These are phyloP conservation scores for Tricholauxania praeusta DNA, from an alignment of 2,888 invertebrate species.

Conservation along the genomic window DNA sequence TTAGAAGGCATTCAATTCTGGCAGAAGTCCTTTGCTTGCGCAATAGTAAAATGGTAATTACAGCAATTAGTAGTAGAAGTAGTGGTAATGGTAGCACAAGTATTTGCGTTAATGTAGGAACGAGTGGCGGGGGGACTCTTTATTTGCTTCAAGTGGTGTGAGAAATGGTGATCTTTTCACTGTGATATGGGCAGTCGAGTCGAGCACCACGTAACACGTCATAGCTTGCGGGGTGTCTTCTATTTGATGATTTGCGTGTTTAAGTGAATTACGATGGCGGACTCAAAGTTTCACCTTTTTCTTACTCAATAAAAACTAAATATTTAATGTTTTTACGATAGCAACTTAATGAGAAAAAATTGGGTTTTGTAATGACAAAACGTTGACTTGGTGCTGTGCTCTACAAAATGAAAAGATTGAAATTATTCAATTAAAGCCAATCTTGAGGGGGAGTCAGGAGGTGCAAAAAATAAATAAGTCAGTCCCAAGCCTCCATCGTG, in stretches of 20 bases:
- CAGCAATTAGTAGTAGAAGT: slow-evolving; percentile 41
- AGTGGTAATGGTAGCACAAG: slow-evolving; percentile 1
- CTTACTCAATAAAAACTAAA: slow-evolving; percentile 11
- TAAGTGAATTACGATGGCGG: slow-evolving; percentile 36
- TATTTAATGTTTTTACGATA: slow-evolving; percentile 15
- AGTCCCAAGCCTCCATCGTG: no score
- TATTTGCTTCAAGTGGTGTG: neutral
- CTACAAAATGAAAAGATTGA: no score
- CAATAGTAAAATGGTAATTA: slow-evolving; percentile 43
- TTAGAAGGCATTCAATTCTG: slow-evolving; percentile 15
- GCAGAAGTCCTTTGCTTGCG: slow-evolving; percentile 33
- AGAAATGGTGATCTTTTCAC: neutral
- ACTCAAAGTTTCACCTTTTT: slow-evolving; percentile 26
- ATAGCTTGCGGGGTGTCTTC: no score
- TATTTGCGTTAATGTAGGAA: neutral
- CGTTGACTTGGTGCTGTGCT: slow-evolving; percentile 1
- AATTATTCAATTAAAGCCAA: no score
- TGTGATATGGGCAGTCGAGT: neutral
- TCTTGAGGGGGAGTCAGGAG: no score
- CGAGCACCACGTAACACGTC: neutral
- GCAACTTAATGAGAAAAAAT: slow-evolving; percentile 21
- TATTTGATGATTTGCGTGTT: slow-evolving; percentile 39
- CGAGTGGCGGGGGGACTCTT: slow-evolving; percentile 9
- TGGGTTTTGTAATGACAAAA: no score
- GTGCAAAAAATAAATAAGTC: no score